phyloP scores from a whole-genome alignment of 2,797 vertebrate genomes.

The Helarctos malayanus region DNA sequence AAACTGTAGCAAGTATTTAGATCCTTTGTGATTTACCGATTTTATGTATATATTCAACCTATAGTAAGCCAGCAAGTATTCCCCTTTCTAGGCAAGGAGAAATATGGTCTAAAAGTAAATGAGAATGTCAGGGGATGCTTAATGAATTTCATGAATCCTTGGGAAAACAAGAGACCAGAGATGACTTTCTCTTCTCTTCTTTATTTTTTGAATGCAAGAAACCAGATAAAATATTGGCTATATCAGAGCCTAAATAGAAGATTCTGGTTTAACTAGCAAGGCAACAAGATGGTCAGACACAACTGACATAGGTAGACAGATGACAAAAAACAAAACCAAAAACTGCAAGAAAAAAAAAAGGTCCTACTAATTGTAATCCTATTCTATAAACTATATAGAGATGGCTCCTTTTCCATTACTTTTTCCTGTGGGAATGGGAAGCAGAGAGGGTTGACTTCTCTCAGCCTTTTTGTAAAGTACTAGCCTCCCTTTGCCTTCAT shows the following conservation, averaged over 20 bases:
- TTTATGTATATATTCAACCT: slow-evolving; percentile 69
- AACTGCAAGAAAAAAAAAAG: not conserved
- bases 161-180: slow-evolving; percentile 27
- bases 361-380: not conserved
- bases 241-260: slow-evolving; percentile 3
- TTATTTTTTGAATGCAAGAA: slow-evolving; percentile 23
- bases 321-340: not conserved
- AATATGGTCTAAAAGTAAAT: slow-evolving; percentile 69
- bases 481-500: not conserved
- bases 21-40: slow-evolving; percentile 69
- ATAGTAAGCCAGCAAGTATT: slow-evolving; percentile 54
- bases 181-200: not conserved
- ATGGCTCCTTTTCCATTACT: not conserved
- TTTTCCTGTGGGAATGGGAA: not conserved
- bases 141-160: slow-evolving; percentile 61
- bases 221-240: slow-evolving; percentile 4
- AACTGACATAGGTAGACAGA: not conserved
- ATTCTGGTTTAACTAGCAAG: slow-evolving; percentile 28
- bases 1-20: slow-evolving; percentile 70
- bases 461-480: not conserved
- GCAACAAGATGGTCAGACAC: not conserved
- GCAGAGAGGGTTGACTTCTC: not conserved
- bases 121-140: slow-evolving; percentile 49
- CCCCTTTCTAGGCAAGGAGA: slow-evolving; percentile 33
- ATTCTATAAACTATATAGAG: not conserved